Conservation (phyloP, 2,888 invertebrate genomes). For the Aleiodes testaceus region DNA sequence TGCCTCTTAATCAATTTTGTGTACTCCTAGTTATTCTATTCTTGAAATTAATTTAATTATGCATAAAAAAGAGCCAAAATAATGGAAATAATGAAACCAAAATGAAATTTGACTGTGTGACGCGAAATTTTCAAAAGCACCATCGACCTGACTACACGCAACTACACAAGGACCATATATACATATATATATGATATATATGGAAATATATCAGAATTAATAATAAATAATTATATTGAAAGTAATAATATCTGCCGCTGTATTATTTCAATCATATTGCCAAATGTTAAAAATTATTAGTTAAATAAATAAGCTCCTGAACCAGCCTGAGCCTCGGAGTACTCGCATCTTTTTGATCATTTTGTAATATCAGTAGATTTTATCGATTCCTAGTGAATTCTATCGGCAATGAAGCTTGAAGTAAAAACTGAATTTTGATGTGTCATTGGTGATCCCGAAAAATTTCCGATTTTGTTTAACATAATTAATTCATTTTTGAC, state of each 20-base stretch:
- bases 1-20: not conserved
- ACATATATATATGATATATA: not conserved
- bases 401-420: too few species aligned
- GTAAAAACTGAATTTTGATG: too few species aligned
- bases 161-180: constrained; percentile 37
- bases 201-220: too few species aligned
- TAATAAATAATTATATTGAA: constrained; percentile 28
- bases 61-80: constrained; percentile 14
- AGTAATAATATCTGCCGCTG: constrained; percentile 51
- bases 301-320: constrained; percentile 61
- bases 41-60: too few species aligned
- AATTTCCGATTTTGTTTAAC: too few species aligned
- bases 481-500: too few species aligned
- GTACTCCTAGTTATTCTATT: constrained; percentile 16
- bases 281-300: constrained; percentile 60
- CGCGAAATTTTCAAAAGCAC: constrained; percentile 35
- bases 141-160: constrained; percentile 38
- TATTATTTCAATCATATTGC: constrained; percentile 53
- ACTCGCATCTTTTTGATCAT: not conserved
- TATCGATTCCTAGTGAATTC: not conserved
- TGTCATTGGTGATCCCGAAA: too few species aligned
- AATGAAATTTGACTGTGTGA: constrained; percentile 30
- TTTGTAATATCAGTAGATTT: constrained; percentile 15
- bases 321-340: constrained; percentile 59
- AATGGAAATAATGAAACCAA: constrained; percentile 1